phyloP scores from a whole-genome alignment of 30 jellyfish, hydroid and myxozoan species.

The Clytia hemisphaerica region DNA sequence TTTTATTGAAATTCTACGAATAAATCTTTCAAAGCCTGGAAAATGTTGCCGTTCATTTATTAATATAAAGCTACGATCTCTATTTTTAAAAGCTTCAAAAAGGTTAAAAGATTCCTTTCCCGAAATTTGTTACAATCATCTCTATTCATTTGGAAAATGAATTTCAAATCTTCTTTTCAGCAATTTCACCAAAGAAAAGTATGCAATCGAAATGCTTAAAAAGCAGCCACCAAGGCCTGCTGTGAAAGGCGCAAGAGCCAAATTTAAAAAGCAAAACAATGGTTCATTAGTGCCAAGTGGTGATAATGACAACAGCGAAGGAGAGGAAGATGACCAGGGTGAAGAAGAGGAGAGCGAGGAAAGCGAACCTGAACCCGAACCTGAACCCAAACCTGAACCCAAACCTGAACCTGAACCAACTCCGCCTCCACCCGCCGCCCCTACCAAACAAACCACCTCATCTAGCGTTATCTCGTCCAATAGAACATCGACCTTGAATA shows the following conservation, averaged over 20 bases:
- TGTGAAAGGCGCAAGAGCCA: slow-evolving; percentile 59
- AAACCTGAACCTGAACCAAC: neutral
- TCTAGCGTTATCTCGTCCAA: slow-evolving; percentile 5
- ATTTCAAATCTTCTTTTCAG: neutral
- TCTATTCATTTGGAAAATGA: neutral
- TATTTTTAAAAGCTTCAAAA: neutral
- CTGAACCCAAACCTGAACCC: slow-evolving; percentile 52
- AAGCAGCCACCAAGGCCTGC: slow-evolving; percentile 50
- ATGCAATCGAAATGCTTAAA: slow-evolving; percentile 3
- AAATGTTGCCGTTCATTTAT: no score
- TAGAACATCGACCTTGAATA: neutral
- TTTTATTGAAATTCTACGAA: no score
- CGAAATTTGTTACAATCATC: neutral
- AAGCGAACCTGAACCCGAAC: slow-evolving; percentile 40
- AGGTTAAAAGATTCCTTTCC: neutral
- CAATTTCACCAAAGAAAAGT: neutral
- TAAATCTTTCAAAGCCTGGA: no score
- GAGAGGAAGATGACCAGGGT: slow-evolving; percentile 13
- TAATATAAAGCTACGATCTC: no score
- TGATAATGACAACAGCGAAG: slow-evolving; percentile 23
- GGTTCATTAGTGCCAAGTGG: no score
- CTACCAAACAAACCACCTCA: slow-evolving; percentile 13
- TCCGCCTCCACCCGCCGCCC: neutral
- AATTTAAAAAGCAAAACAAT: slow-evolving; percentile 17
- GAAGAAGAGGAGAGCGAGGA: slow-evolving; percentile 37